Evolutionary conservation across 2,888 invertebrate species (phyloP), one percentile per base, ranked within the genome.

Genomic region (Cyrtodaria siliqua): DNA sequence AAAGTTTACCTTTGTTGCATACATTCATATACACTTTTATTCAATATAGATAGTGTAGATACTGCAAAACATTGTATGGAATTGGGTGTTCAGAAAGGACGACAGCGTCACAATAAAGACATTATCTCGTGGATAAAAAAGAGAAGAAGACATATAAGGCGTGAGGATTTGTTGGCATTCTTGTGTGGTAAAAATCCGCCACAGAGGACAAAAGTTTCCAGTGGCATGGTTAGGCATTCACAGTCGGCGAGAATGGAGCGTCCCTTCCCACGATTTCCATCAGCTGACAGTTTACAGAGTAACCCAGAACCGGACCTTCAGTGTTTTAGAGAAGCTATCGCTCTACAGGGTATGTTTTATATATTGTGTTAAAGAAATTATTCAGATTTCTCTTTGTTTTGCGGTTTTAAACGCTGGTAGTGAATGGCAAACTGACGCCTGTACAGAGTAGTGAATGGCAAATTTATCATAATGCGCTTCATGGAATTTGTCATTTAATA

Each of bases 91-190:
- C 96, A 96, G 90, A 95, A 94, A 91, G 96, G 96, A 74, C 95
- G 95, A 91, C 96, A 96, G 91, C 95, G 95, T 91, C 94, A 96
- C 89, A 96, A 95, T 89, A 95, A 95, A 92, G 96, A 96, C 93
- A 93, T 96, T 87, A 94, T 96, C 86, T 95, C 95, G 87, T 96
- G 96, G 96, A 96, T 95, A 18, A 94, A 95, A 83, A 96, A 96
- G 93, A 85, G 91, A 60, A 94, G 96, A 84, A 94, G 96, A 84
- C 94, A 95, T 92, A 96, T 96, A 85, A 94, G 96, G 27, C 94
- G 96, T 47, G 96, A 96, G 89, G 96, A 96, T 91, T 94, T 96
- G 27, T 93, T 96, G 86, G 96, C 96, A 20, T 96, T 96, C 94
- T 94, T 96, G 71, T 95, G 96, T 86, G 96, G 96, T 42, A 92